phyloP scores from a whole-genome alignment of 2,888 invertebrate species.

The Galerucella calmariensis region DNA sequence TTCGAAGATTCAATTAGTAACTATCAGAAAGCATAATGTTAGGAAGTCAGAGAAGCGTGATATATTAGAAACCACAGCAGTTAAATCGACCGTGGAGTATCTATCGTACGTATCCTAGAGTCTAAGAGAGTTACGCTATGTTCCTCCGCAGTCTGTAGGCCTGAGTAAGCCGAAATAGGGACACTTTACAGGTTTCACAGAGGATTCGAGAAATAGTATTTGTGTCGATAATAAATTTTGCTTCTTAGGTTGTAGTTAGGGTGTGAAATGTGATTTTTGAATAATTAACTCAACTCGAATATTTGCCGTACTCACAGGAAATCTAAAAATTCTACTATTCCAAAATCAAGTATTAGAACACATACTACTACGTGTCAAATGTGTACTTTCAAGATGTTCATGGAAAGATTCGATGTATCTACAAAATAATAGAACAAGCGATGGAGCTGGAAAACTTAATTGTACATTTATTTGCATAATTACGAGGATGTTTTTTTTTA shows the following conservation, averaged over 20 bases:
- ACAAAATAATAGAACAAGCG: too few species aligned
- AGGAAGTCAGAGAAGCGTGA: slow-evolving; percentile 44
- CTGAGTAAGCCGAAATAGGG: slow-evolving; percentile 31
- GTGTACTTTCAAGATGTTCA: too few species aligned
- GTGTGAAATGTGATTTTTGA: too few species aligned
- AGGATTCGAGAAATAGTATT: slow-evolving; percentile 16
- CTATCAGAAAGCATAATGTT: slow-evolving; percentile 45
- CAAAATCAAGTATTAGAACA: too few species aligned
- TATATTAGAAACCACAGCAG: slow-evolving; percentile 43
- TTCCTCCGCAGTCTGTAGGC: slow-evolving; percentile 22
- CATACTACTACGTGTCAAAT: too few species aligned
- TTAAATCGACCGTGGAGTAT: slow-evolving; percentile 33
- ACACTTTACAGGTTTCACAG: slow-evolving; percentile 33
- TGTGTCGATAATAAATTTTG: slow-evolving; percentile 33
- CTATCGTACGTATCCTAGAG: slow-evolving; percentile 15
- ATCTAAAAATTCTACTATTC: too few species aligned
- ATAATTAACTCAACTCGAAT: too few species aligned
- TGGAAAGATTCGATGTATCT: too few species aligned
- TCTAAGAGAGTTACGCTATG: slow-evolving; percentile 25
- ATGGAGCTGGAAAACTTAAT: too few species aligned
- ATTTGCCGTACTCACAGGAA: too few species aligned
- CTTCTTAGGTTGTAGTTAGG: background rate
- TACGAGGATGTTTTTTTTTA: too few species aligned
- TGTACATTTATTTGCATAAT: too few species aligned
- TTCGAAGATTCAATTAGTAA: slow-evolving; percentile 44